phyloP scores from a whole-genome alignment of 2,888 invertebrate species.

The Copidosoma aretas region DNA sequence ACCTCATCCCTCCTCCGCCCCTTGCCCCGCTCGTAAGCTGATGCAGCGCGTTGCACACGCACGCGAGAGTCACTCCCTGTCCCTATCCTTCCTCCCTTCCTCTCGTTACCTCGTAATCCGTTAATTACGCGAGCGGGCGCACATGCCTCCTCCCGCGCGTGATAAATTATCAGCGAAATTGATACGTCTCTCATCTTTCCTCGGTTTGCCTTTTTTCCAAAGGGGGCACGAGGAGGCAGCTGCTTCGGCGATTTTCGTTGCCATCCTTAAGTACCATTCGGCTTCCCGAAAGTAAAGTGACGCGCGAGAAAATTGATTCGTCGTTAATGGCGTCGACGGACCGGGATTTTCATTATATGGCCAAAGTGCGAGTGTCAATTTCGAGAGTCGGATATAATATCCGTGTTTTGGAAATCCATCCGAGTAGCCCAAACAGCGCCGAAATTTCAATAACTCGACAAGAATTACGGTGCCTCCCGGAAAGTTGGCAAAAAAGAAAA shows the following conservation, averaged over 20 bases:
- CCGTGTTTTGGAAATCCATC: too few species aligned
- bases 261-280: not conserved
- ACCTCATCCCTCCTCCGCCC: constrained; percentile 23
- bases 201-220: constrained; percentile 20
- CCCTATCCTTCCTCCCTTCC: constrained; percentile 24
- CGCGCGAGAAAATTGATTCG: constrained; percentile 22
- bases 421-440: too few species aligned
- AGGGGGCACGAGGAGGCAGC: not conserved
- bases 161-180: constrained; percentile 37
- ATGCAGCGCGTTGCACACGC: constrained; percentile 17
- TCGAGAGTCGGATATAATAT: too few species aligned
- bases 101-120: constrained; percentile 48
- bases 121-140: constrained; percentile 51
- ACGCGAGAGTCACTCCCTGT: constrained; percentile 28
- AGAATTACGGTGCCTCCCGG: too few species aligned
- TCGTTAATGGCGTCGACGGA: constrained; percentile 14
- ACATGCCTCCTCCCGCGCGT: constrained; percentile 5
- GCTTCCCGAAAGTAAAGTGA: not conserved
- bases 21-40: not conserved
- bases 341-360: too few species aligned
- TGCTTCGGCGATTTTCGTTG: not conserved
- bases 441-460: too few species aligned
- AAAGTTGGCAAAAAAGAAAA: not conserved
- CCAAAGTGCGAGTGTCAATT: too few species aligned
- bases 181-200: constrained; percentile 23